phyloP scores from a whole-genome alignment of 2,113 vertebrate genomes.

The Cynoglossus semilaevis region DNA sequence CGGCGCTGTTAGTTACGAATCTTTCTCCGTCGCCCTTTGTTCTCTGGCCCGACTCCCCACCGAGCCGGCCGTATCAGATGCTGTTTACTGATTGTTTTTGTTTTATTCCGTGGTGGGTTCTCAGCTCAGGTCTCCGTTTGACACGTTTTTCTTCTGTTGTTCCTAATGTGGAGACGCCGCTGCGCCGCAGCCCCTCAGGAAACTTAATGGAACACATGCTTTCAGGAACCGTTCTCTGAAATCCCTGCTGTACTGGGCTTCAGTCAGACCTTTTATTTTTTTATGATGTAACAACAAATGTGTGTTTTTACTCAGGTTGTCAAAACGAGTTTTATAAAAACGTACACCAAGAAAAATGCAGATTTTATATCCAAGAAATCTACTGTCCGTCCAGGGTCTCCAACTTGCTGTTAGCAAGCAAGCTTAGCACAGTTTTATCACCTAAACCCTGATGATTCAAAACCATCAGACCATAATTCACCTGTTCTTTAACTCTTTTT shows the following conservation, averaged over 20 bases:
- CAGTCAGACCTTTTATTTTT: neutral
- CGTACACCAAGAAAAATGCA: too few relatives aligned
- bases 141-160: constrained; percentile 42
- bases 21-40: constrained; percentile 52
- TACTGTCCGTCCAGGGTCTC: too few relatives aligned
- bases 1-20: constrained; percentile 55
- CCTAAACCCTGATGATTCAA: too few relatives aligned
- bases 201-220: constrained; percentile 58
- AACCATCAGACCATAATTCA: too few relatives aligned
- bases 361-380: too few relatives aligned
- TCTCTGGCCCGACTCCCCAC: constrained; percentile 42
- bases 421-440: too few relatives aligned
- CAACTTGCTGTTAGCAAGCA: too few relatives aligned
- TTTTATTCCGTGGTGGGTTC: constrained; percentile 63
- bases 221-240: constrained; percentile 25
- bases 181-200: constrained; percentile 36
- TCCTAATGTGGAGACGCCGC: constrained; percentile 54
- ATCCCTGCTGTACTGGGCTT: neutral
- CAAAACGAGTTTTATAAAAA: too few relatives aligned
- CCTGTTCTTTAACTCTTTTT: neutral
- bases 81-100: constrained; percentile 62
- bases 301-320: neutral
- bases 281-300: neutral
- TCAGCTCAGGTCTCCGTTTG: constrained; percentile 49
- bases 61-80: constrained; percentile 34